Evolutionary conservation across 2,113 vertebrate species (phyloP), one percentile per base, ranked within the genome.

Genomic region (Hyaena hyaena): DNA sequence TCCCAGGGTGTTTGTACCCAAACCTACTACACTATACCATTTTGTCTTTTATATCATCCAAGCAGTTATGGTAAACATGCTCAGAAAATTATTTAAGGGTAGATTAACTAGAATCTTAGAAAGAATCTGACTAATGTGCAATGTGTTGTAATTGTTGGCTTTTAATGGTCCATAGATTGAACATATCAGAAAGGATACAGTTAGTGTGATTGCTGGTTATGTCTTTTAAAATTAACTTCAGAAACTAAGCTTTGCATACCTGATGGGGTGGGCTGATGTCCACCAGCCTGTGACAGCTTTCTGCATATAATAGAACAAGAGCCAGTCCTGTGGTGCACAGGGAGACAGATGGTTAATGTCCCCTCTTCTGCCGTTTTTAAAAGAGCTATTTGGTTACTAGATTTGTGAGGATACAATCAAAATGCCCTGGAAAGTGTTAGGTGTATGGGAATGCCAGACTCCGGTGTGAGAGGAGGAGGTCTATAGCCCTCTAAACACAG

Each of bases 41-140:
- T 88, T 96, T 93, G 39, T 88, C 66, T 84, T 81, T 91, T 91
- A 35, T 86, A 33, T 84, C 63, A 77, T 89, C 80, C 53, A 92
- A 53, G 53, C 24, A 82, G 48, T 23, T 63, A 21, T 45, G 39
- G 31, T 80, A 91, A 93, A 79, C 31, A 85, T 48, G 23, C 53
- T 80, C 63, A 55, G 53, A 87, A 71, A 66, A 50, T 97, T 85
- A 66, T 39, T 53, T 88, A 61, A 88, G 66, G 11, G 26, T 74
- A 48, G 6, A 43, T 68, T 93, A 33, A 24, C 53, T 86, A 53
- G 66, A 85, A 50, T 69, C 53, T 76, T 88, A 53, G 45, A 61
- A 89, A 73, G 76, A 95, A 69, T 92, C 43, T 96, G 73, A 92
- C 33, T 7, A 23, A 9, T 89, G 10, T 87, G 31, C 31, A 74